phyloP scores from a whole-genome alignment of 1,140 invertebrate genomes.

The Drosophila elegans region DNA sequence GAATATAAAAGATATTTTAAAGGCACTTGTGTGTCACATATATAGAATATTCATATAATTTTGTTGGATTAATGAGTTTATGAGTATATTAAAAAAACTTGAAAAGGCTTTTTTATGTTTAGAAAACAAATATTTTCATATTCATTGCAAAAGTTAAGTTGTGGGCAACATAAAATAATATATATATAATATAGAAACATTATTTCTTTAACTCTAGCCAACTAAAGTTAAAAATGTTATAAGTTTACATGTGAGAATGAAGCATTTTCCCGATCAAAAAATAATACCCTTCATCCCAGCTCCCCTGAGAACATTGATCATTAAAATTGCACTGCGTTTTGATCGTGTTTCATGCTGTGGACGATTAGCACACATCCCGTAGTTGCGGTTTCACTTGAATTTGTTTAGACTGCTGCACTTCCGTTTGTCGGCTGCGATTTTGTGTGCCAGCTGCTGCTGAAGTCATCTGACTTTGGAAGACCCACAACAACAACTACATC shows the following conservation, averaged over 20 bases:
- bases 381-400: conserved; percentile 46
- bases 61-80: too few relatives aligned
- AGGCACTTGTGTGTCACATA: too few relatives aligned
- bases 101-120: too few relatives aligned
- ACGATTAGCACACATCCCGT: conserved; percentile 69
- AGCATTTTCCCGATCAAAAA: background rate
- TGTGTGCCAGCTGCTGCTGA: conserved; percentile 49
- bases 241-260: background rate
- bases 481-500: conserved; percentile 27
- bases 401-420: conserved; percentile 81
- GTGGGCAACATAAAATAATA: too few relatives aligned
- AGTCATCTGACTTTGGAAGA: conserved; percentile 47
- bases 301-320: conserved; percentile 16
- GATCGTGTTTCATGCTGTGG: conserved; percentile 65
- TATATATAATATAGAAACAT: too few relatives aligned
- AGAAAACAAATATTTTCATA: too few relatives aligned
- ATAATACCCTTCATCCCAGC: background rate
- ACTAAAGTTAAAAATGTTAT: background rate
- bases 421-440: conserved; percentile 53
- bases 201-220: too few relatives aligned
- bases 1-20: too few relatives aligned
- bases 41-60: too few relatives aligned
- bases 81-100: too few relatives aligned
- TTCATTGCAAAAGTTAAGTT: too few relatives aligned
- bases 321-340: conserved; percentile 5